Base-by-base conservation (phyloP, 2,888 invertebrate genomes). In the Chymomyza caudatula region DNA sequence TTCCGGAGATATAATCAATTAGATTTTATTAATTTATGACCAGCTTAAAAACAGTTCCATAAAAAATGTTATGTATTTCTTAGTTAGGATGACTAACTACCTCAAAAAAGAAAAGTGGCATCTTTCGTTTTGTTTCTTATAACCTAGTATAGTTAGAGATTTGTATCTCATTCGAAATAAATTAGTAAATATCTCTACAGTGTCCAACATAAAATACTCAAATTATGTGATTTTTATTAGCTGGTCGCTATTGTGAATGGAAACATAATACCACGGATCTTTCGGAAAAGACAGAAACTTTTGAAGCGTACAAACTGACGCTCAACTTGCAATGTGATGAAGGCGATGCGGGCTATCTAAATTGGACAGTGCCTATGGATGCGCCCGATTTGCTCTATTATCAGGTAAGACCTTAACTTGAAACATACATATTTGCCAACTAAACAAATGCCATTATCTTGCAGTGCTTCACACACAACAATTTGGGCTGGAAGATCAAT, bases 401-500 rank as follows among this genome's bases (percentile, higher is more conserved):
- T 90, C 97, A 97, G 94, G 97, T 97, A 90, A 86, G 72, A 71
- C 0, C 1, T 2, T 0, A 29, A 22, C 6, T 2, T 5, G 11
- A 8, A 13, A 2, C 15, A 19, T 2, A 2, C 6, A 47, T n/a
- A 47, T 15, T 6, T 13, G 13, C 17, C 6, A 15, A 17, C 44
- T 47, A 5, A 47, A 4, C n/a, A 8, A 47, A 5, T 1, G 1
- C 1, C 0, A n/a, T 8, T 13, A 0, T 47, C 6, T 91, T 91
- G 15, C 91, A 97, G 97, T 97, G 97, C 90, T 97, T 96, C 91
- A 94, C 95, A n/a, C 97, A 97, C 91, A 95, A 94, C 76, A 95
- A 96, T 89, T 91, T 97, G 25, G 97, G 97, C 56, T 97, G 97
- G 97, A 97, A 96, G 90, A 97, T 97, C 78, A 94, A 96, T 89